Evolutionary conservation across 2,888 invertebrate species (phyloP), one percentile per base, ranked within the genome.

Genomic region (Leptarthrus brevirostris): DNA sequence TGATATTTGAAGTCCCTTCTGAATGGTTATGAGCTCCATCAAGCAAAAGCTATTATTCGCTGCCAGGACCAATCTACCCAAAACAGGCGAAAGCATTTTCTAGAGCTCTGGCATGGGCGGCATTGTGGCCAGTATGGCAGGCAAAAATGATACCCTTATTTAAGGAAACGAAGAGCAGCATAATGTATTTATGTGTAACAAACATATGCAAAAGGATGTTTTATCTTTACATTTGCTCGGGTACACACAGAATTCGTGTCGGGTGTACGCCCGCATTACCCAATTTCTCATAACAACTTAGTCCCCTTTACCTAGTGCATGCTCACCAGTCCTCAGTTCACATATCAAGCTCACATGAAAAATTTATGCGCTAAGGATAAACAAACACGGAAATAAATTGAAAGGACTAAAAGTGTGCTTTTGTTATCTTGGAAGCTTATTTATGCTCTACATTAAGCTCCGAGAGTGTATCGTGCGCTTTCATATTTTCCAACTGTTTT

Each of bases 301-400:
- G n/a, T 69, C 16, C 69, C 20, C 69, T 10, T 40, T 40, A 40
- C 40, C 40, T 40, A 40, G 40, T 61, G 20, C 24, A 12, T 24
- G 6, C 36, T 26, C 54, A 24, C 10, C 54, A 54, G 54, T 26
- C 54, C 52, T 36, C 52, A 34, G 52, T 71, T 71, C 71, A 54
- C 54, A 71, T 56, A 71, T 71, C 71, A 61, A 61, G 61, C 47
- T 49, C 49, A 64, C 61, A 72, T 72, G 61, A 61, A 72, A 52
- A 61, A 72, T 52, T 61, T 61, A 72, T 72, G 61, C 61, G 73
- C 64, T 71, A 54, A 73, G 73, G 73, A 76, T 76, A 74, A 76
- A 76, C 76, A 74, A 76, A 76, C 76, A 72, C 76, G 76, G 73
- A 76, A 76, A 76, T 76, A 76, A 76, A 76, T 76, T 76, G 74